Conservation (phyloP, 2,888 invertebrate species). For the Steinernema carpocapsae region DNA sequence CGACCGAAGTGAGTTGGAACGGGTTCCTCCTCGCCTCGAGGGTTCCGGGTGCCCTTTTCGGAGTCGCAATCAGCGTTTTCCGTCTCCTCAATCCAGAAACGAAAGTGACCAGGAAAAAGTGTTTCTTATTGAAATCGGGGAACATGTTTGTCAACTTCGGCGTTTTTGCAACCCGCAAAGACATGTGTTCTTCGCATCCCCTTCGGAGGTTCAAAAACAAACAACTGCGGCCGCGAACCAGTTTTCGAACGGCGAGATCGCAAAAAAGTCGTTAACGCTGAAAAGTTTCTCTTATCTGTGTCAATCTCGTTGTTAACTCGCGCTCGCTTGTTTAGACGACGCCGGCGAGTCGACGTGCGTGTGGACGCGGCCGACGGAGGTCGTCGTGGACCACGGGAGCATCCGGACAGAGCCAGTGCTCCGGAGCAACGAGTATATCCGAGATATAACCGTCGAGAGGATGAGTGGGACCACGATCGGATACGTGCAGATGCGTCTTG, state of each 20-base stretch:
- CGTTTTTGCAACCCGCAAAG: constrained; percentile 30
- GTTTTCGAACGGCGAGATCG: neutral
- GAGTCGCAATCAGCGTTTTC: neutral
- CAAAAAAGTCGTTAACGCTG: constrained; percentile 31
- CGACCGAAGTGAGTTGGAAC: constrained; percentile 48
- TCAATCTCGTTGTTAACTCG: no score
- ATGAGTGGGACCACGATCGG: neutral
- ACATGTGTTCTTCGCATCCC: constrained; percentile 28
- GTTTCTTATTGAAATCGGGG: neutral
- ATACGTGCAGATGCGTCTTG: constrained; percentile 39
- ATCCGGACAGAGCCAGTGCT: constrained; percentile 51
- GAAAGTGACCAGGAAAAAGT: neutral
- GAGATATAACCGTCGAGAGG: constrained; percentile 43
- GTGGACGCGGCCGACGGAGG: constrained; percentile 47
- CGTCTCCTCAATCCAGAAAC: neutral
- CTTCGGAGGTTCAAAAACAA: constrained; percentile 24
- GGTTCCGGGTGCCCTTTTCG: neutral
- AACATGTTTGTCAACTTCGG: neutral
- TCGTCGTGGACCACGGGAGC: constrained; percentile 45
- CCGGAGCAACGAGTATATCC: constrained; percentile 43
- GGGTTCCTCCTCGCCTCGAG: neutral
- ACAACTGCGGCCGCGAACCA: constrained; percentile 13
- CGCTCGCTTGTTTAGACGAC: constrained; percentile 37
- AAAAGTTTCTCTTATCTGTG: constrained; percentile 10
- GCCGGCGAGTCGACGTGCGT: constrained; percentile 49